Evolutionary conservation across 2,888 invertebrate genomes (phyloP).

Genomic region (Nudaria mundana): DNA sequence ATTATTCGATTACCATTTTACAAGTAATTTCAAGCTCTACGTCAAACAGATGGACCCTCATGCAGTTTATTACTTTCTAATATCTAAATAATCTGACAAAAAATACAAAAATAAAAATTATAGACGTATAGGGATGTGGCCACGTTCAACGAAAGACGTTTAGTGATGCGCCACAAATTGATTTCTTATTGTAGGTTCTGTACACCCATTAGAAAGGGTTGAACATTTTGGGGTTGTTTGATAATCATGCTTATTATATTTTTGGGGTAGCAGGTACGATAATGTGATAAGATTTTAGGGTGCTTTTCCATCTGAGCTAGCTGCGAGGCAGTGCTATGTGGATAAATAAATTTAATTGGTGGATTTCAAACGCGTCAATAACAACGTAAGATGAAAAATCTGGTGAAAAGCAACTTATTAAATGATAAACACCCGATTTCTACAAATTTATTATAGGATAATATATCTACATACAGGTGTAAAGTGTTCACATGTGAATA

Average conservation of each 20-base stretch:
- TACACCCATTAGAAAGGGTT: constrained; percentile 39
- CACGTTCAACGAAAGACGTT: constrained; percentile 54
- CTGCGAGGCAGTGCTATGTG: no score
- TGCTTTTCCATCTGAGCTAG: no score
- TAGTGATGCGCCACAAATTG: constrained; percentile 64
- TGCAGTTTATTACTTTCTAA: constrained; percentile 2
- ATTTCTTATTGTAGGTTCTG: constrained; percentile 65
- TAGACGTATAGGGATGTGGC: constrained; percentile 34
- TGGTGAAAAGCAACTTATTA: no score
- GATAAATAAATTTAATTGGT: no score
- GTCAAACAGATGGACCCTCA: constrained; percentile 16
- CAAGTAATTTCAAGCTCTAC: background rate
- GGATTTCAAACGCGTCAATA: no score
- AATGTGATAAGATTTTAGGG: background rate
- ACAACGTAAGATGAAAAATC: no score
- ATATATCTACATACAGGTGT: no score
- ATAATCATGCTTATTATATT: constrained; percentile 22
- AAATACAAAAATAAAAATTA: constrained; percentile 17
- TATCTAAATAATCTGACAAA: constrained; percentile 21
- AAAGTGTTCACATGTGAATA: no score
- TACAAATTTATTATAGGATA: no score
- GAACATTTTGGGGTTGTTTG: constrained; percentile 32
- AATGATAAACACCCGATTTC: no score
- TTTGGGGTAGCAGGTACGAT: constrained; percentile 3
- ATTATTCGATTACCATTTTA: no score